Evolutionary conservation across 2,797 vertebrate genomes (phyloP), one percentile per base, ranked within the genome.

Genomic region (Mus minutoides): DNA sequence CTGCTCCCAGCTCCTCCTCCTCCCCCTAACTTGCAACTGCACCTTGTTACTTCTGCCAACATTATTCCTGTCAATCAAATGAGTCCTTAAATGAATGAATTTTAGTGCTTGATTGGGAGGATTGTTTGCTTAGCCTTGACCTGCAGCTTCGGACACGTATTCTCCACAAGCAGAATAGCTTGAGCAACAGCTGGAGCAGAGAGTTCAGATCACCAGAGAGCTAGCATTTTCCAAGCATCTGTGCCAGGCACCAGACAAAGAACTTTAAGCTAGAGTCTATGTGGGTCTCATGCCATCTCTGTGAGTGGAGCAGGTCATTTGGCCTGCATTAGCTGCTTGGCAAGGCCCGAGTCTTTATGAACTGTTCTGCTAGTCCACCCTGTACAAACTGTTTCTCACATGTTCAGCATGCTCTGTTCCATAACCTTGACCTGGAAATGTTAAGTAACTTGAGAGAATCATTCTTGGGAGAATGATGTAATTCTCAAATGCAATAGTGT

Each of bases 341-440:
- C 43, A 52, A 43, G 34, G 31, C 75, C 88, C 31, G 26, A 34
- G 11, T 78, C 26, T 34, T 89, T 40, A 7, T 6, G 31, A 46
- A 24, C n/a, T 60, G 2, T 34, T 78, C 37, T 73, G n/a, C 80
- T 60, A 21, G 54, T 43, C 67, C 31, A 22, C 8, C 10, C 17
- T 7, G 21, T 31, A n/a, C 24, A 31, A 12, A 52, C 22, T 12
- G 69, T 82, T 75, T 86, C 46, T 71, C 75, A 40, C 29, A 2
- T 43, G 7, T 60, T 77, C 60, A 31, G 24, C 73, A 29, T 26
- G 9, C 8, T 88, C 88, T 62, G 58, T 17, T 90, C 19, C 31
- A 58, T 88, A n/a, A 71, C n/a, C 58, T 73, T 92, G 64, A 89
- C n/a, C 84, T 91, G 85, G 83, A 73, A 91, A 77, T 46, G 1